Base-by-base conservation (phyloP, 1,140 invertebrate genomes). In the Eubasilissa regina region DNA sequence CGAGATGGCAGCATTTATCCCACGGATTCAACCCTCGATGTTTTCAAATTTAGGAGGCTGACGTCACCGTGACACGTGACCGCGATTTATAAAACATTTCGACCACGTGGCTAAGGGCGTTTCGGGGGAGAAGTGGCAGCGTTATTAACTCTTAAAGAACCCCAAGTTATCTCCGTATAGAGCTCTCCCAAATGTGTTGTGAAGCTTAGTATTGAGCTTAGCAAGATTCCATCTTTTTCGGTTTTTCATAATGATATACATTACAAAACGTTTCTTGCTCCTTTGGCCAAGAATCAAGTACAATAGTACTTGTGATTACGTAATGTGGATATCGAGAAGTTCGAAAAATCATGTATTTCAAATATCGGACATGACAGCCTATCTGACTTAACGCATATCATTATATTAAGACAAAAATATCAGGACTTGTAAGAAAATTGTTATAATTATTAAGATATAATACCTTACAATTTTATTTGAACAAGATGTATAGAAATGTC, bases 51-150 rank as follows among this genome's bases (percentile, higher is more conserved):
- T 13, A 15, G 25, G 17, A 58, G 13, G 25, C 35, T 75, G 73
- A 78, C 77, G 77, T 78, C 77, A 78, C 19, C 56, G 56, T 4
- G 81, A 6, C 81, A 82, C 81, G 81, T 82, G 81, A 80, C 72
- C 81, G 70, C 81, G 81, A 82, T 82, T 82, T 82, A 82, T 80
- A 80, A 75, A 80, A 80, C 81, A 82, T 82, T 82, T 58, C n/a
- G 51, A 75, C 75, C 78, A 76, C 81, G 81, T 82, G 81, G 62
- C 78, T 43, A 58, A 43, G 74, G 76, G 64, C 51, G 76, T 35
- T 35, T 35, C 48, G 66, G 66, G 17, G 43, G 77, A 43, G n/a
- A 51, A n/a, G 48, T 48, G 51, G 62, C 64, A 70, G 72, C 64
- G 70, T 60, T 78, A 78, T 78, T 78, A 78, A 73, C 48, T 78